Conservation (phyloP, 2,888 invertebrate genomes). For the Muschampia plurimacula region DNA sequence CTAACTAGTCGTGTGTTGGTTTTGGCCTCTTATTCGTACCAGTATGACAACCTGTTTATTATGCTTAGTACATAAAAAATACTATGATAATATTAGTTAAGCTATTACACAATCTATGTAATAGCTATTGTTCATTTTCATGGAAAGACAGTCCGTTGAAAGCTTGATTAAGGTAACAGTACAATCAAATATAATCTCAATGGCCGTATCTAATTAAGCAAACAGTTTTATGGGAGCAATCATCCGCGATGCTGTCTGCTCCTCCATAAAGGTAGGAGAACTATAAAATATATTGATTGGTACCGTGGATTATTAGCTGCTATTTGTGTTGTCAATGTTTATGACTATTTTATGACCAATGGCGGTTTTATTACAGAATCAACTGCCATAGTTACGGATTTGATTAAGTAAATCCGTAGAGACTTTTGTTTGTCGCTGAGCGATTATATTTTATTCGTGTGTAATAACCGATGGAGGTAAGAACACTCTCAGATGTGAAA, state of each 20-base stretch:
- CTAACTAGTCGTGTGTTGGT: too few relatives aligned
- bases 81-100: too few relatives aligned
- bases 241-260: conserved; percentile 63
- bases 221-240: conserved; percentile 80
- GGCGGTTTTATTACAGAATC: conserved; percentile 78
- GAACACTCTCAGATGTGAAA: not conserved
- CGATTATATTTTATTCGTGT: conserved; percentile 50
- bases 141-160: not conserved
- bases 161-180: conserved; percentile 35
- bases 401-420: conserved; percentile 78
- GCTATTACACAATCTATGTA: too few relatives aligned
- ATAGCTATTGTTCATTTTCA: not conserved
- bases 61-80: too few relatives aligned
- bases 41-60: too few relatives aligned
- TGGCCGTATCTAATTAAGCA: conserved; percentile 61
- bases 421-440: conserved; percentile 63
- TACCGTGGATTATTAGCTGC: conserved; percentile 74
- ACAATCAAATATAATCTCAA: conserved; percentile 46
- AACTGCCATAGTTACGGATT: conserved; percentile 77
- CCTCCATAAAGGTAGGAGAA: conserved; percentile 66
- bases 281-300: conserved; percentile 78
- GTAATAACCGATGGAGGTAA: conserved; percentile 15
- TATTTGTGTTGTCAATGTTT: conserved; percentile 84
- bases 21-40: too few relatives aligned
- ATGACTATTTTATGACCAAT: conserved; percentile 77